phyloP scores from a whole-genome alignment of 2,113 vertebrate species.

The Rallus limicola region DNA sequence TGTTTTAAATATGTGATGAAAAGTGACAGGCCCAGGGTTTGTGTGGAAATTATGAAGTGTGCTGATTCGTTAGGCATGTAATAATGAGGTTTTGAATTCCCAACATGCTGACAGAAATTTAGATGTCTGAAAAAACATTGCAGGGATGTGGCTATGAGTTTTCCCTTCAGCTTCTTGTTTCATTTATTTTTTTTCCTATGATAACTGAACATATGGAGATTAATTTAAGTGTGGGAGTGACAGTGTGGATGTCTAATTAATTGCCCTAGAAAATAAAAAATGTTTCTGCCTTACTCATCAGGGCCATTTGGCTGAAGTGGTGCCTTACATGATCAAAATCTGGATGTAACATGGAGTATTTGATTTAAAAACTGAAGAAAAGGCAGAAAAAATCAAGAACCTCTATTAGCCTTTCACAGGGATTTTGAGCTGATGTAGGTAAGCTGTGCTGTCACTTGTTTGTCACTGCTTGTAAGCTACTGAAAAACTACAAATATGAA shows the following conservation, averaged over 20 bases:
- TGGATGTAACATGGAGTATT: neutral
- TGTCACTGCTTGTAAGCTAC: neutral
- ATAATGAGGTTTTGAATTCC: constrained; percentile 1
- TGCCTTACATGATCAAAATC: neutral
- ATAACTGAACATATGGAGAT: constrained; percentile 63
- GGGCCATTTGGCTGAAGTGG: constrained; percentile 12
- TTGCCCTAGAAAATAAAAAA: constrained; percentile 57
- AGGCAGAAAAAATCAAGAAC: neutral
- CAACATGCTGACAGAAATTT: constrained; percentile 14
- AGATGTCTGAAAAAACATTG: constrained; percentile 5
- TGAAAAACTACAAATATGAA: neutral
- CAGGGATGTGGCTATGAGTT: neutral
- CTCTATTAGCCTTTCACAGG: neutral
- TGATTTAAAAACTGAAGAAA: neutral
- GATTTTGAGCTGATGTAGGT: neutral
- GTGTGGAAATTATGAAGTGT: neutral
- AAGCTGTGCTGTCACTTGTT: neutral
- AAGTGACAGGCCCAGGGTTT: neutral
- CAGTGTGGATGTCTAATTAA: constrained; percentile 56
- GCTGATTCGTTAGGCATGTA: constrained; percentile 17
- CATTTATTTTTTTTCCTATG: neutral
- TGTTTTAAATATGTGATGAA: neutral
- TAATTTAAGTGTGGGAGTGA: constrained; percentile 63
- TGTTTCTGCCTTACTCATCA: constrained; percentile 38
- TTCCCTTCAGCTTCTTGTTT: constrained; percentile 23